Evolutionary conservation across 2,888 invertebrate species (phyloP), one percentile per base, ranked within the genome.

Genomic region (Liopterus haemorrhoidalis): DNA sequence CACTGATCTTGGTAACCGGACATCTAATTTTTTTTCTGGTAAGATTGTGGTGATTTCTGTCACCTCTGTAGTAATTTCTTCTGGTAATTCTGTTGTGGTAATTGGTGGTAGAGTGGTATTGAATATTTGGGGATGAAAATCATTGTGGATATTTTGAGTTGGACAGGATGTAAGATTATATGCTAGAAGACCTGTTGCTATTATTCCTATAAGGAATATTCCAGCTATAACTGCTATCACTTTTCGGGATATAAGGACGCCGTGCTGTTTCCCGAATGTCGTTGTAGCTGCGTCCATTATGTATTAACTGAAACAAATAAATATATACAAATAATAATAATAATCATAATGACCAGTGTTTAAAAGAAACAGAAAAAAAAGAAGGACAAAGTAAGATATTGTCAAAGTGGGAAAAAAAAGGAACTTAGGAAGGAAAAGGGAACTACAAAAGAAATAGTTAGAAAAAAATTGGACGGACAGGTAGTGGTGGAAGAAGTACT

Each of bases 161-260:
- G 47, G 37, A 35, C 46, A 49, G 9, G 46, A 40, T 19, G 82
- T 79, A 56, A 85, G 80, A 65, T 84, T 83, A 64, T 86, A 85
- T 15, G 86, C 85, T 52, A 87, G 67, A 21, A 88, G 74, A 5
- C 84, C 83, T 2, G 84, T 84, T 30, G 79, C 79, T 18, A 85
- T 71, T 36, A 86, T 63, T 5, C 79, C 78, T 51, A 78, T 70
- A 1, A 79, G 61, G 60, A 85, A 83, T 49, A 82, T 72, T 27
- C 79, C 67, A 3, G 74, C 70, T 32, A 85, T 65, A 12, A 85
- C 68, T 35, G 79, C 67, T 4, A 76, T 75, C 9, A 82, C 75
- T 48, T 78, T 76, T 54, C 77, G 76, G 16, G 83, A 81, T 39
- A 87, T 65, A 58, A 76, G 76, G 53, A 81, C 74, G 16, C 80